Evolutionary conservation across 2,888 invertebrate species (phyloP), one percentile per base, ranked within the genome.

Genomic region (Eupelmus urozonus): DNA sequence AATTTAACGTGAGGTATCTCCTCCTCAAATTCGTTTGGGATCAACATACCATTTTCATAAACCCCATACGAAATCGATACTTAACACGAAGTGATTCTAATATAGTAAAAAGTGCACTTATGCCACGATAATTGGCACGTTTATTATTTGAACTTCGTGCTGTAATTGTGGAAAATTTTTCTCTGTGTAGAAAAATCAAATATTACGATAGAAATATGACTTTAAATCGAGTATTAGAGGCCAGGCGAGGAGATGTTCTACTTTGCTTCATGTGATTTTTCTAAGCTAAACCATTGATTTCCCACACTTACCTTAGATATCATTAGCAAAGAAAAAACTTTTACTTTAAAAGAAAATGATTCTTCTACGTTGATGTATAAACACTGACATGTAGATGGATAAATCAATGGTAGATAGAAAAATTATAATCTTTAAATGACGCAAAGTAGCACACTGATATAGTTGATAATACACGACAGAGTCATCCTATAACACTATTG

Each of bases 101-200:
- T n/a, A n/a, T n/a, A n/a, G n/a, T n/a, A n/a, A n/a, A n/a, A n/a
- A n/a, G n/a, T n/a, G n/a, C n/a, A n/a, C n/a, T n/a, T n/a, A n/a
- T n/a, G n/a, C n/a, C n/a, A n/a, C n/a, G n/a, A n/a, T n/a, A n/a
- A n/a, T n/a, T n/a, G n/a, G n/a, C n/a, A n/a, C n/a, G n/a, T n/a
- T n/a, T n/a, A n/a, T n/a, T n/a, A n/a, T n/a, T n/a, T n/a, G n/a
- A n/a, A n/a, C n/a, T n/a, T n/a, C n/a, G n/a, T n/a, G n/a, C n/a
- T n/a, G n/a, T n/a, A n/a, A n/a, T n/a, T n/a, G n/a, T n/a, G n/a
- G n/a, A n/a, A n/a, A n/a, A n/a, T n/a, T n/a, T n/a, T n/a, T n/a
- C n/a, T n/a, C n/a, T n/a, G n/a, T n/a, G 55, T 62, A 69, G 69
- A 59, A 53, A 69, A 63, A 70, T 62, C 27, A 62, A 60, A 69